These are phyloP conservation scores for Nestor notabilis DNA, from an alignment of 2,113 vertebrate genomes.

Conservation along the genomic window DNA sequence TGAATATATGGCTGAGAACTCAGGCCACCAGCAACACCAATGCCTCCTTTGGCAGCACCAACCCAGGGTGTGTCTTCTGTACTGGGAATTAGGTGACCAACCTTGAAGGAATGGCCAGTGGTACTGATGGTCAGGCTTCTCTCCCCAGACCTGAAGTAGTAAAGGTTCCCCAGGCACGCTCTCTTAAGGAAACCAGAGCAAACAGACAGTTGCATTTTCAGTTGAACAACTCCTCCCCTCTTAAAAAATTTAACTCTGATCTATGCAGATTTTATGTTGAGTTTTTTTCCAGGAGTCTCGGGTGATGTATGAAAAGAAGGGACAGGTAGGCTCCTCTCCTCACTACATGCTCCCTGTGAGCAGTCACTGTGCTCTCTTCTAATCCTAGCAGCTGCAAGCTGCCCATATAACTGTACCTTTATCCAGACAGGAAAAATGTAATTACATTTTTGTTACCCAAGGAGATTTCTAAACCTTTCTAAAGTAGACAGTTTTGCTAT, in stretches of 20 bases:
- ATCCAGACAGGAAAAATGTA: neutral
- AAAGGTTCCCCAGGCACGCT: conserved; percentile 74
- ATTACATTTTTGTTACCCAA: neutral
- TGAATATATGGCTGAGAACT: conserved; percentile 47
- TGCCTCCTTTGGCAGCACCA: conserved; percentile 65
- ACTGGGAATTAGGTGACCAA: conserved; percentile 29
- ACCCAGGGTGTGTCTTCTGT: conserved; percentile 69
- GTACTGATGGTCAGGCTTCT: conserved; percentile 75
- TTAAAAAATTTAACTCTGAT: neutral
- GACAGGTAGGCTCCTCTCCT: conserved; percentile 73
- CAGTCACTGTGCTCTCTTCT: conserved; percentile 41
- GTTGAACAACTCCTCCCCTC: neutral
- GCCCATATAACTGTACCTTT: conserved; percentile 36
- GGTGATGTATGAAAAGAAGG: conserved; percentile 71
- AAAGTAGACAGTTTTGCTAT: neutral
- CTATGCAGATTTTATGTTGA: neutral
- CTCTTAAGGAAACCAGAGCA: conserved; percentile 41
- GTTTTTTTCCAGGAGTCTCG: conserved; percentile 63
- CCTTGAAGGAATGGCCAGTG: conserved; percentile 49
- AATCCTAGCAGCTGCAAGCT: conserved; percentile 65
- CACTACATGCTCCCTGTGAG: neutral
- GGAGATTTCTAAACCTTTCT: neutral
- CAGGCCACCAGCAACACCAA: conserved; percentile 55
- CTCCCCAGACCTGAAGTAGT: conserved; percentile 80
- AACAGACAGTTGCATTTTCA: neutral